Conservation (phyloP, 2,113 vertebrate genomes). For the Terrapene triunguis region DNA sequence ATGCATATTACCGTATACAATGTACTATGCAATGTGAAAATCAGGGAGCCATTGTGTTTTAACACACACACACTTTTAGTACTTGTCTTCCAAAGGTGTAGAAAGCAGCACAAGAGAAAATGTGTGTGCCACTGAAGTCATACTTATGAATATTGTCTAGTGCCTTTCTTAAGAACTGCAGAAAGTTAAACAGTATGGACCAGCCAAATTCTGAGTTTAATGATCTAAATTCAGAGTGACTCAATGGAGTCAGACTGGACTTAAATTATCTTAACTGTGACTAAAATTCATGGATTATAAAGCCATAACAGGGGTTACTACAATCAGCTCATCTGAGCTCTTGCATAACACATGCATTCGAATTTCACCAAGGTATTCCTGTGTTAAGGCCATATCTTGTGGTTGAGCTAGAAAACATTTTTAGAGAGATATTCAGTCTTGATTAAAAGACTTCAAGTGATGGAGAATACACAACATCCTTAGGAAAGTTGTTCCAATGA, state of each 20-base stretch:
- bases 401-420: background rate
- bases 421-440: background rate
- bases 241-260: background rate
- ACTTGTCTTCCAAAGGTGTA: background rate
- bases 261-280: background rate
- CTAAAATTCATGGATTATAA: background rate
- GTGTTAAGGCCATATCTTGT: background rate
- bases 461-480: background rate
- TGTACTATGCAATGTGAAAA: background rate
- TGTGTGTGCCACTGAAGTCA: background rate
- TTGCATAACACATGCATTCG: background rate
- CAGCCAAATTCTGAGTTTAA: background rate
- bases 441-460: background rate
- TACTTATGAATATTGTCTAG: background rate
- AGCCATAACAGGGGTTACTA: background rate
- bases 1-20: rapidly evolving
- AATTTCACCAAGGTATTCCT: background rate
- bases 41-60: rapidly evolving
- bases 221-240: background rate
- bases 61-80: no score
- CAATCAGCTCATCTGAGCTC: background rate
- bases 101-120: background rate
- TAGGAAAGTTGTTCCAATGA: background rate
- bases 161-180: background rate
- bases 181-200: background rate